Evolutionary conservation across 2,797 vertebrate species (phyloP).

Genomic region (Toxotes lorentzi): DNA sequence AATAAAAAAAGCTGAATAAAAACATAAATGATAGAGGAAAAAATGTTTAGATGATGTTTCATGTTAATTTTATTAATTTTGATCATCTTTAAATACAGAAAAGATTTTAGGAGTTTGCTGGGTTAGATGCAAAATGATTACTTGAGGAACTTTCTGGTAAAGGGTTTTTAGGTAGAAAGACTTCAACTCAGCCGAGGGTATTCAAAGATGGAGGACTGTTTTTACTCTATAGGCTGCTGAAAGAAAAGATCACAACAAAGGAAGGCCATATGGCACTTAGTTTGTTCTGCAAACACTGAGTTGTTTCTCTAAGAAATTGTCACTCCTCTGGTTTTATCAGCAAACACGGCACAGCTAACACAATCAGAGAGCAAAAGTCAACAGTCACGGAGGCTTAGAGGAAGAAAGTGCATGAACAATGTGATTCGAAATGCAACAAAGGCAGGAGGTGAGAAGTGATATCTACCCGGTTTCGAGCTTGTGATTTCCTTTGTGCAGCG

Average conservation of each 20-base stretch:
- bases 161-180: neutral
- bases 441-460: neutral
- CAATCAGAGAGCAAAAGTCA: neutral
- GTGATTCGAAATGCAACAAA: slow-evolving; percentile 9
- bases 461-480: neutral
- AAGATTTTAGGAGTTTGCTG: neutral
- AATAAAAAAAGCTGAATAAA: neutral
- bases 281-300: slow-evolving; percentile 35
- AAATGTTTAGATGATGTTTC: neutral
- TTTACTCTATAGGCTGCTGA: neutral
- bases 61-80: neutral
- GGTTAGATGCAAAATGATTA: neutral
- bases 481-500: neutral
- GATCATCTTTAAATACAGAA: neutral
- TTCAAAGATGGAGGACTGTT: neutral
- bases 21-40: neutral
- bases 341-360: slow-evolving; percentile 26
- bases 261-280: neutral
- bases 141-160: neutral
- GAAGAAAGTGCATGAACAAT: neutral
- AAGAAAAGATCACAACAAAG: neutral
- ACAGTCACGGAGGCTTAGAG: slow-evolving; percentile 11
- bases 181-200: neutral
- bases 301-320: slow-evolving; percentile 20
- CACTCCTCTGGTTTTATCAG: slow-evolving; percentile 21